These are phyloP conservation scores for Clarias batrachus DNA, from an alignment of 2,113 vertebrate genomes.

Conservation along the genomic window DNA sequence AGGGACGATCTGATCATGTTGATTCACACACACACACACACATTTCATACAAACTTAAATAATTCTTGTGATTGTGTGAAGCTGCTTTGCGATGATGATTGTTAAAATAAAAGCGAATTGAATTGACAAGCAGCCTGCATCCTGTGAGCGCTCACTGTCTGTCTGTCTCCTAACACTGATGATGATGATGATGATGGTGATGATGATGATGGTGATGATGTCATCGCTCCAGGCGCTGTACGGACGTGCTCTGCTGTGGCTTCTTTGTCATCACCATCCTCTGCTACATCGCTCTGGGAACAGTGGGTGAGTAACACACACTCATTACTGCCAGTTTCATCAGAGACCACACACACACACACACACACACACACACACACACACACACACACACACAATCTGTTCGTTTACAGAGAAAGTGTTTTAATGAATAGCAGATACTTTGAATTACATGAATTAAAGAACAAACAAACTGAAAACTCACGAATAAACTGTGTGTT, in stretches of 20 bases:
- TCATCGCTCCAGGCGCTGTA: slow-evolving; percentile 78
- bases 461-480: not conserved
- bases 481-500: not conserved
- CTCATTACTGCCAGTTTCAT: slow-evolving; percentile 53
- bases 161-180: not conserved
- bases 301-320: slow-evolving; percentile 84
- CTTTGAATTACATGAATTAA: not conserved
- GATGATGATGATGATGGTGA: not conserved
- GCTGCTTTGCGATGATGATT: no score
- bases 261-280: slow-evolving; percentile 89
- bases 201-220: not conserved
- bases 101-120: no score
- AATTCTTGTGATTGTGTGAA: no score
- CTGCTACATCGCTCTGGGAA: slow-evolving; percentile 88
- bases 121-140: no score
- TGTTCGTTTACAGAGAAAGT: not conserved
- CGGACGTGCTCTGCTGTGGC: slow-evolving; percentile 87
- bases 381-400: not conserved
- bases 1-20: no score
- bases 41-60: no score
- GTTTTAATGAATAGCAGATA: not conserved
- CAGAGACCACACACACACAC: slow-evolving; percentile 23
- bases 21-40: no score
- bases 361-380: not conserved
- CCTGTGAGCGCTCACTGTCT: not conserved